phyloP scores from a whole-genome alignment of 23 tunicate genomes.

The Ciona savignyi region DNA sequence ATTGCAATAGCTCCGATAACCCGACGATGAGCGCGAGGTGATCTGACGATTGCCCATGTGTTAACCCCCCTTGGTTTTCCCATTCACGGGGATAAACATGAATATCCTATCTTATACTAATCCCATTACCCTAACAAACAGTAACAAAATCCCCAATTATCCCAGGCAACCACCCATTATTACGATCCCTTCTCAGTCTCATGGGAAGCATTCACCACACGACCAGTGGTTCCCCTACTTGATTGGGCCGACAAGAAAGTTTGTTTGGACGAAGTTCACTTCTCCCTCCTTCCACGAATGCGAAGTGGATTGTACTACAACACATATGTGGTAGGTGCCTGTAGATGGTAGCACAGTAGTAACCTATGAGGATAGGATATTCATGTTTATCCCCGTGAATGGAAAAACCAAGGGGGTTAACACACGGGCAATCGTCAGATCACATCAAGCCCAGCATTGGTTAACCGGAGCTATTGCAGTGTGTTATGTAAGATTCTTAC shows the following conservation, averaged over 20 bases:
- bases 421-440: too few relatives aligned
- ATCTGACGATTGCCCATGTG: neutral
- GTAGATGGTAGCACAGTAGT: too few relatives aligned
- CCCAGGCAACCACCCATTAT: constrained; percentile 40
- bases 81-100: neutral
- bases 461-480: too few relatives aligned
- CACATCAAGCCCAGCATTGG: too few relatives aligned
- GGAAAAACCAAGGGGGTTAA: too few relatives aligned
- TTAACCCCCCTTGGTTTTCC: neutral
- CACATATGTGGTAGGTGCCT: constrained; percentile 78
- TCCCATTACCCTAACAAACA: too few relatives aligned
- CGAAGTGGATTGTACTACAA: constrained; percentile 75
- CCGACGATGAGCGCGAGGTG: neutral
- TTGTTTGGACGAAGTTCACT: constrained; percentile 63
- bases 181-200: constrained; percentile 57
- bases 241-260: constrained; percentile 61
- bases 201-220: constrained; percentile 74
- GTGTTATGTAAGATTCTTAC: too few relatives aligned
- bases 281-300: constrained; percentile 83
- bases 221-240: constrained; percentile 36
- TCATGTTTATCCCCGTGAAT: too few relatives aligned
- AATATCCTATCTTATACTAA: too few relatives aligned
- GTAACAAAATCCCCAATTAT: neutral
- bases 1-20: too few relatives aligned
- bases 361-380: too few relatives aligned